Evolutionary conservation across 1,140 invertebrate species (phyloP).

Genomic region (Babylonia areolata): DNA sequence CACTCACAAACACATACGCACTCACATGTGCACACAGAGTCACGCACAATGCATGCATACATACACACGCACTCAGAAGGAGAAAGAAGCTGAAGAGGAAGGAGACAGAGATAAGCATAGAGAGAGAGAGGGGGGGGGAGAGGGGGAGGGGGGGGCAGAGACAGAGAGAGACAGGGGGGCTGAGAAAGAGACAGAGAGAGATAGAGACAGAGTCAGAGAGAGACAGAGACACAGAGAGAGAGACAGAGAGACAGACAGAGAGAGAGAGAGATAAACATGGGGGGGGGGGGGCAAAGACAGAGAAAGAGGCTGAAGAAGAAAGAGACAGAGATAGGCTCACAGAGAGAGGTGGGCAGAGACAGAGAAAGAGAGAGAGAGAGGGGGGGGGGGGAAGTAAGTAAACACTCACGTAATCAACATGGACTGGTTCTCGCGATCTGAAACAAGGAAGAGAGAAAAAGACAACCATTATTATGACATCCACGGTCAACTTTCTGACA

Average conservation of each 20-base stretch:
- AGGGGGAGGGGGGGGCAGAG: neutral
- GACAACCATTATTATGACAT: neutral
- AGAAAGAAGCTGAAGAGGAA: no score
- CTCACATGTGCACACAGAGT: neutral
- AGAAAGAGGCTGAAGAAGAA: neutral
- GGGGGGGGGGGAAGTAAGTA: neutral
- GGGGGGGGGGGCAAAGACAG: neutral
- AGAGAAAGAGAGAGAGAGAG: neutral
- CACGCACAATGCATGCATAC: neutral
- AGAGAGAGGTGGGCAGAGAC: neutral
- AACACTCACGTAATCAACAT: slow-evolving; percentile 80
- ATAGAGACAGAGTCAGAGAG: neutral
- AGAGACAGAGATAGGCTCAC: neutral
- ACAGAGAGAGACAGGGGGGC: neutral
- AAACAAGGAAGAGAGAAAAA: slow-evolving; percentile 35
- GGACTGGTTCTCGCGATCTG: slow-evolving; percentile 72
- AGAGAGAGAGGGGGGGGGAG: no score
- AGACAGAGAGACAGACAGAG: neutral
- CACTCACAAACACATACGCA: no score
- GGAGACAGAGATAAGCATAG: no score
- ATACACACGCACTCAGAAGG: no score
- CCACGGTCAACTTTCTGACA: no score
- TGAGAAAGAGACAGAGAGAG: neutral
- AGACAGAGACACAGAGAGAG: neutral
- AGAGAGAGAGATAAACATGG: neutral